phyloP scores from a whole-genome alignment of 1,140 invertebrate genomes.

The Holcopasites calliopsidis region DNA sequence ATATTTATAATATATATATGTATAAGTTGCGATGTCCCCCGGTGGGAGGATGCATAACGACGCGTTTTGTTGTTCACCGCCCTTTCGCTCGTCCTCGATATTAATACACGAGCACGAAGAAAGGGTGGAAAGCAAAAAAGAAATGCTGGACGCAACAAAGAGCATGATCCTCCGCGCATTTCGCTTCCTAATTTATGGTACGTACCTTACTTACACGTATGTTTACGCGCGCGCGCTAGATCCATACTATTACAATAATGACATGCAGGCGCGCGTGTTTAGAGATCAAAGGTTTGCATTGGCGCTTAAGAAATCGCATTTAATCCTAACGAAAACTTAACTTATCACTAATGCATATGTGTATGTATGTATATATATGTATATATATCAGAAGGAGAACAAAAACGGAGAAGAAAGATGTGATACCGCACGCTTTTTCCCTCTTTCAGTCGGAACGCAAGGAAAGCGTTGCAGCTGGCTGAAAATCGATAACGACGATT shows the following conservation, averaged over 20 bases:
- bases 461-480: not conserved
- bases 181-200: conserved; percentile 43
- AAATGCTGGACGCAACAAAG: conserved; percentile 48
- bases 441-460: not conserved
- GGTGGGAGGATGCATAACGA: conserved; percentile 14
- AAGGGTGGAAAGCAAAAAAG: not conserved
- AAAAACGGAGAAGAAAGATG: not conserved
- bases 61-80: not conserved
- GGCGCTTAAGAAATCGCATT: conserved; percentile 58
- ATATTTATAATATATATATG: conserved; percentile 47
- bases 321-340: conserved; percentile 55
- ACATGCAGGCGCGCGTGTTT: conserved; percentile 61
- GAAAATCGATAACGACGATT: not conserved
- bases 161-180: conserved; percentile 45
- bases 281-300: conserved; percentile 72
- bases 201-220: conserved; percentile 7
- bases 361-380: too few relatives aligned
- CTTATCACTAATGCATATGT: conserved; percentile 26
- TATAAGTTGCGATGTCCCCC: conserved; percentile 18
- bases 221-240: conserved; percentile 6
- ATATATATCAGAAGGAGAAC: not conserved
- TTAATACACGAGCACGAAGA: conserved; percentile 16
- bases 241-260: not conserved
- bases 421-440: not conserved
- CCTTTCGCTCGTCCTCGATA: conserved; percentile 18